Conservation (phyloP, 2,797 vertebrate species). For the Heterohyrax brucei region DNA sequence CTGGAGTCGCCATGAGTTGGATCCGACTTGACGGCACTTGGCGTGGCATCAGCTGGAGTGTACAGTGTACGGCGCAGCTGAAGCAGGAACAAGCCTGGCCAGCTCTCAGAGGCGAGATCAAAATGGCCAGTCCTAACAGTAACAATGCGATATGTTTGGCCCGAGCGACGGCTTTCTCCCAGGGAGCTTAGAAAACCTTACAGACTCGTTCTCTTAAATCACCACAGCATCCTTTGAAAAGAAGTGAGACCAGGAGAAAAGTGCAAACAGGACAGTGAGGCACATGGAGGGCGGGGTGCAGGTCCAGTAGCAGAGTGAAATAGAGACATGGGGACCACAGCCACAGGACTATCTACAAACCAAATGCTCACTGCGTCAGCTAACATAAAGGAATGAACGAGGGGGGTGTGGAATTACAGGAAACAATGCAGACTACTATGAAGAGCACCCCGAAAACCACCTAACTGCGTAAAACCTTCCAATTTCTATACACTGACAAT, state of each 20-base stretch:
- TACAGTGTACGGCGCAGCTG: neutral
- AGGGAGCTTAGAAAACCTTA: neutral
- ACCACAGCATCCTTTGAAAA: neutral
- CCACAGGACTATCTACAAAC: neutral
- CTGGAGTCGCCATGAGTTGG: too few species aligned
- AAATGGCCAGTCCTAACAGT: neutral
- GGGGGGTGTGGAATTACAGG: too few species aligned
- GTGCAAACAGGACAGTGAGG: neutral
- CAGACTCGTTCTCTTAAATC: neutral
- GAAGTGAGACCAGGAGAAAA: neutral
- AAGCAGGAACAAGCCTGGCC: neutral
- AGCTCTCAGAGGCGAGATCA: neutral
- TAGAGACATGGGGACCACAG: too few species aligned
- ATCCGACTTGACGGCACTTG: too few species aligned
- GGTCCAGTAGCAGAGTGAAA: neutral
- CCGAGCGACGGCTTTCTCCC: neutral
- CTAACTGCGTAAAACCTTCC: neutral
- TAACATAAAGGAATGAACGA: neutral
- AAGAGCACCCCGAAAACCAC: neutral
- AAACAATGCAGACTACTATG: neutral
- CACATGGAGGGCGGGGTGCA: neutral
- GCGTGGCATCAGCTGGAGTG: too few species aligned
- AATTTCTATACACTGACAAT: neutral
- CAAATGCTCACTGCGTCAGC: neutral
- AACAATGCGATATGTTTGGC: neutral